Conservation (phyloP, 2,888 invertebrate species). For the Alviniconcha strummeri region DNA sequence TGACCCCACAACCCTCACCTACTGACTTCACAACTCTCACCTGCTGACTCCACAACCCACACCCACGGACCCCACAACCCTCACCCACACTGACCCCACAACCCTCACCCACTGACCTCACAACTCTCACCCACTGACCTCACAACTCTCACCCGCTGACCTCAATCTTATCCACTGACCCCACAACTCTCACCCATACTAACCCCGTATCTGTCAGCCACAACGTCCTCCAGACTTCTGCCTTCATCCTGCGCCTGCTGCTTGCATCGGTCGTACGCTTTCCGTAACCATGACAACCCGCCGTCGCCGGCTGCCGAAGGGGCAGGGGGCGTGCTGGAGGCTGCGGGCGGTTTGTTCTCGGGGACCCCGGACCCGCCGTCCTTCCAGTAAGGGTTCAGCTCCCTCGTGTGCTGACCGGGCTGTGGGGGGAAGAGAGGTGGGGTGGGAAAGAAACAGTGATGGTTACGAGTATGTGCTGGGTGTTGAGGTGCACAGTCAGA, state of each 20-base stretch:
- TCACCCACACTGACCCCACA: no score
- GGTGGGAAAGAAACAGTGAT: no score
- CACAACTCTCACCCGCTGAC: no score
- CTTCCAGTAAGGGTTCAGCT: slow-evolving; percentile 95
- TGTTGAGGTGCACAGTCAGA: no score
- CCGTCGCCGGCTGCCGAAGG: slow-evolving; percentile 75
- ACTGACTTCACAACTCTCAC: no score
- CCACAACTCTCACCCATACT: slow-evolving; percentile 27
- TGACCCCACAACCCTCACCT: no score
- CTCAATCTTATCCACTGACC: no score
- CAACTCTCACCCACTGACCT: no score
- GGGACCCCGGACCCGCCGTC: slow-evolving; percentile 91
- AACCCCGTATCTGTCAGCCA: slow-evolving; percentile 78
- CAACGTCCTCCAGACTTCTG: slow-evolving; percentile 77
- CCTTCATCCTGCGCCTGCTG: slow-evolving; percentile 77
- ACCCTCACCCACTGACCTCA: no score
- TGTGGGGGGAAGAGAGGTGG: slow-evolving; percentile 43
- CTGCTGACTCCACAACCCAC: no score
- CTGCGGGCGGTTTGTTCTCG: slow-evolving; percentile 43
- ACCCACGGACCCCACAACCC: no score
- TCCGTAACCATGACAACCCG: slow-evolving; percentile 76
- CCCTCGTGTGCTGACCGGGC: slow-evolving; percentile 83
- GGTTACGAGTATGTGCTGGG: no score
- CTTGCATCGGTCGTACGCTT: slow-evolving; percentile 76
- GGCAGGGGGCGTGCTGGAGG: slow-evolving; percentile 9